Conservation (phyloP, 1,140 invertebrate species). For the Anthonomus grandis region DNA sequence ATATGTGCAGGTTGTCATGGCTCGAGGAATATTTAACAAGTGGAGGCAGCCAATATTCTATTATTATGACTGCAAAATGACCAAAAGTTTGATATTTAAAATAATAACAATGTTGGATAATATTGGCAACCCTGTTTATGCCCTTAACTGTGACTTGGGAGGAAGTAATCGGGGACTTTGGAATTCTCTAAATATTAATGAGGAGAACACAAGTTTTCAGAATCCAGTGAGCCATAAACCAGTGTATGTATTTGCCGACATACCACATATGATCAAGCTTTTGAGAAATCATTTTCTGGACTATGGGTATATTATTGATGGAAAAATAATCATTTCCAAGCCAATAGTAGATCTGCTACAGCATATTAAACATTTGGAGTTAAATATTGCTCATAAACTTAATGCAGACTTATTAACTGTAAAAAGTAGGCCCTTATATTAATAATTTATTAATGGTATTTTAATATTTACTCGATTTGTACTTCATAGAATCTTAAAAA, state of each 20-base stretch:
- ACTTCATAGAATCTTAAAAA: no score
- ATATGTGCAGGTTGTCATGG: conserved; percentile 18
- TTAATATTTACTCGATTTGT: no score
- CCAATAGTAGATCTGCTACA: conserved; percentile 15
- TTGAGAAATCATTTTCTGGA: conserved; percentile 25
- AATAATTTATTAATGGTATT: no score
- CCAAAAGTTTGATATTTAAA: conserved; percentile 16
- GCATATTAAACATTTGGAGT: conserved; percentile 14
- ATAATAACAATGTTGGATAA: conserved; percentile 22
- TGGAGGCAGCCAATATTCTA: conserved; percentile 21
- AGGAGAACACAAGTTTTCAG: conserved; percentile 21
- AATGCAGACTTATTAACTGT: conserved; percentile 16
- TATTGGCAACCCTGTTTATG: conserved; percentile 17
- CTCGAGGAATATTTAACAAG: conserved; percentile 16
- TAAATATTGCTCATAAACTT: conserved; percentile 24
- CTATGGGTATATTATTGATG: conserved; percentile 17
- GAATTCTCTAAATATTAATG: conserved; percentile 18
- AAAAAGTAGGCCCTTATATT: no score
- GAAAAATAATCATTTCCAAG: conserved; percentile 16
- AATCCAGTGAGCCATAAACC: conserved; percentile 16
- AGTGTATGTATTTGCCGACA: conserved; percentile 21
- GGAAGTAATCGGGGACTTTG: conserved; percentile 22
- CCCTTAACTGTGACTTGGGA: conserved; percentile 14
- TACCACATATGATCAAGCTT: conserved; percentile 19
- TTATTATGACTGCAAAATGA: conserved; percentile 25